Evolutionary conservation across 1,140 invertebrate species (phyloP).

Genomic region (Drosophila lacertosa): DNA sequence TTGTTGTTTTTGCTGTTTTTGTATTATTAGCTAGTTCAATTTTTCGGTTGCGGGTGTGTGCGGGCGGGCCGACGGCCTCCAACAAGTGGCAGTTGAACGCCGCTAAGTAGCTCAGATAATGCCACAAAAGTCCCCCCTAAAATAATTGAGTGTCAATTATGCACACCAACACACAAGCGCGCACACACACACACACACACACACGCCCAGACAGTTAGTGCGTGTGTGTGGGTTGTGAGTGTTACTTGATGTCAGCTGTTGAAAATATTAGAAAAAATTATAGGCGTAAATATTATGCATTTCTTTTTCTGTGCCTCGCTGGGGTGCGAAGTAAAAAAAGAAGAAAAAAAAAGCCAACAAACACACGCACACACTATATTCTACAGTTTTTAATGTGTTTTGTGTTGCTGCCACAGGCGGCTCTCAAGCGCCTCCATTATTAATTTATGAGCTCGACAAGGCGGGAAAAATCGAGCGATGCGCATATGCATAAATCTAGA

Average conservation of each 20-base stretch:
- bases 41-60: conserved; percentile 54
- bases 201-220: conserved; percentile 14
- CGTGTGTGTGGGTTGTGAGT: conserved; percentile 54
- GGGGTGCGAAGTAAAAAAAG: conserved; percentile 2
- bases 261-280: conserved; percentile 81
- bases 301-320: conserved; percentile 40
- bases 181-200: conserved; percentile 5
- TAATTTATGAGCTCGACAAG: conserved; percentile 64
- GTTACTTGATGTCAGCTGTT: conserved; percentile 75
- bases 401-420: conserved; percentile 21
- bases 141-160: conserved; percentile 81
- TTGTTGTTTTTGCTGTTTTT: conserved; percentile 49
- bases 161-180: conserved; percentile 36
- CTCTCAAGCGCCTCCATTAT: conserved; percentile 65
- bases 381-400: conserved; percentile 60
- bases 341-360: conserved; percentile 3
- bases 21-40: conserved; percentile 79
- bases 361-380: conserved; percentile 7
- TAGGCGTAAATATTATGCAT: conserved; percentile 81
- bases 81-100: conserved; percentile 79
- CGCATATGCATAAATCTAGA: conserved; percentile 34
- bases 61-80: conserved; percentile 59
- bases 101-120: conserved; percentile 77
- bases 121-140: conserved; percentile 44
- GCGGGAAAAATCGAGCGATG: conserved; percentile 28